A percentile compares a stretch with the other conserved stretches of the same genome.
Conservation (phyloP, 2,888 invertebrate genomes). For the Nephrotoma flavescens region DNA sequence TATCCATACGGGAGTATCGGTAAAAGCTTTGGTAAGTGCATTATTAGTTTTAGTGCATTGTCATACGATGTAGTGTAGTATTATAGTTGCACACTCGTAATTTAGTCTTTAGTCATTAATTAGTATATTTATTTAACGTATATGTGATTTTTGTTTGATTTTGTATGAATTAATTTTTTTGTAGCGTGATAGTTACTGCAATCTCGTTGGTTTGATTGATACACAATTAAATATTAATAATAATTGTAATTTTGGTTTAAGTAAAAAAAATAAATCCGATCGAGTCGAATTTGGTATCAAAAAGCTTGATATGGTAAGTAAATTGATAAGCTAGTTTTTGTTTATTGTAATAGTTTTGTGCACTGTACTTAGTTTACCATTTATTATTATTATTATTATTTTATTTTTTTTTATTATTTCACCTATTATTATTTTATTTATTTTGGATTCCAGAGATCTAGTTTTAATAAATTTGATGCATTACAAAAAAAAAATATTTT, state of each 20-base stretch:
- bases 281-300: conserved; percentile 10
- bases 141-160: not conserved
- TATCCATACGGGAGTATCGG: conserved; percentile 38
- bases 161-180: conserved; percentile 7
- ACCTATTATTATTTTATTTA: conserved; percentile 8
- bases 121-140: not conserved
- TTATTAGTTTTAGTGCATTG: not conserved
- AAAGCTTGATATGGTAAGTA: conserved; percentile 12
- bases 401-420: conserved; percentile 7
- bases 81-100: not conserved
- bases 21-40: conserved; percentile 43
- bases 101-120: not conserved
- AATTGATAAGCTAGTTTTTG: not conserved
- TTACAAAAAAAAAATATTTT: conserved; percentile 48
- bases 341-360: not conserved
- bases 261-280: conserved; percentile 3
- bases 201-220: conserved; percentile 18
- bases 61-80: not conserved
- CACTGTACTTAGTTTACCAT: not conserved
- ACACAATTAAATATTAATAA: not conserved
- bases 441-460: conserved; percentile 42
- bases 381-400: not conserved
- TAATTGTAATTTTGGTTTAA: not conserved
- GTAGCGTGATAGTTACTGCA: conserved; percentile 25
- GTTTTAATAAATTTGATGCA: conserved; percentile 62